phyloP scores from a whole-genome alignment of 2,888 invertebrate genomes.

The Cancer borealis region DNA sequence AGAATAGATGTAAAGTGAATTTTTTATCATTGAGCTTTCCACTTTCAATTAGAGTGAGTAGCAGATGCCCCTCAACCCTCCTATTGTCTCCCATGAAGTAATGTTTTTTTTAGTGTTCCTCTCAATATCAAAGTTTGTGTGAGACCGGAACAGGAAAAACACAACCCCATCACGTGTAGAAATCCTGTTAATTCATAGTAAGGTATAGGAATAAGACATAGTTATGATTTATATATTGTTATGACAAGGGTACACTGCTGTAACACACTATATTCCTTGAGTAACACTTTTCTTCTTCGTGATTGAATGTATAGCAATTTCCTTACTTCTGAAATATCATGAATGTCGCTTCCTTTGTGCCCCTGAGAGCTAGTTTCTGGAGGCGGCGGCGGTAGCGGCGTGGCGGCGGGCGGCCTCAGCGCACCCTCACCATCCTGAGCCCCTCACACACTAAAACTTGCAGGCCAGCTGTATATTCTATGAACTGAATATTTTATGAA shows the following conservation, averaged over 20 bases:
- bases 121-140: not conserved
- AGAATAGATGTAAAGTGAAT: slow-evolving; percentile 15
- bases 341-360: not conserved
- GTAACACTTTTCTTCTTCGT: not conserved
- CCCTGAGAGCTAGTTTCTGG: not conserved
- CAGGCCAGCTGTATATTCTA: slow-evolving; percentile 24
- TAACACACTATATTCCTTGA: not conserved
- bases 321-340: not conserved
- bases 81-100: not conserved
- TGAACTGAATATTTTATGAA: not conserved
- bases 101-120: slow-evolving; percentile 27
- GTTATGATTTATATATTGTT: not conserved
- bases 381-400: slow-evolving; percentile 14
- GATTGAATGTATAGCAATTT: not conserved
- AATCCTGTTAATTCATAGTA: not conserved
- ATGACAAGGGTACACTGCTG: not conserved
- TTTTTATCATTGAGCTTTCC: not conserved
- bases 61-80: slow-evolving; percentile 9
- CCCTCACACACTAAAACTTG: slow-evolving; percentile 35
- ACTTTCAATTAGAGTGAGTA: slow-evolving; percentile 36
- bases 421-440: slow-evolving; percentile 2
- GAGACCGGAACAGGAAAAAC: not conserved
- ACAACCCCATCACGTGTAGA: not conserved
- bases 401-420: not conserved
- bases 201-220: not conserved